Conservation (phyloP, 2,113 vertebrate species). For the Nibea albiflora region DNA sequence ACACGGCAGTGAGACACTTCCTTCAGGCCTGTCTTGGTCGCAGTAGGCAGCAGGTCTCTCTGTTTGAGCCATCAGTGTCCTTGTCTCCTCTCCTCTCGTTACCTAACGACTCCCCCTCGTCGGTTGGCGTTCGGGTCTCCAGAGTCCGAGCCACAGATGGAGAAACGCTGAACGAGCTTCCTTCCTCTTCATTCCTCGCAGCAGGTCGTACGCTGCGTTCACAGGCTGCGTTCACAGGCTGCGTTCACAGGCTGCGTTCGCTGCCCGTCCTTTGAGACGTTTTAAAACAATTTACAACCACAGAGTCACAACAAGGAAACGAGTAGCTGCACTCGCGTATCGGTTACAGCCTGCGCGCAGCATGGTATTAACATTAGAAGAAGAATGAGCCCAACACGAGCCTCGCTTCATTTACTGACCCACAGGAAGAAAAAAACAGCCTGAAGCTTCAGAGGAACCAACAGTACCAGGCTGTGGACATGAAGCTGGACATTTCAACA, state of each 20-base stretch:
- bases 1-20: no score
- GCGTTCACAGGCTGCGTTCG: slow-evolving; percentile 24
- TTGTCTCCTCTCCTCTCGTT: not conserved
- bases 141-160: slow-evolving; percentile 49
- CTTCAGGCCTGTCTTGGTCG: not conserved
- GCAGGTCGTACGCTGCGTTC: slow-evolving; percentile 19
- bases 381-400: not conserved
- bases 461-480: no score
- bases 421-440: not conserved
- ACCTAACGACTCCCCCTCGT: slow-evolving; percentile 15
- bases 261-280: slow-evolving; percentile 45
- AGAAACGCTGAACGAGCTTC: slow-evolving; percentile 60
- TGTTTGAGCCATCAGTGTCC: slow-evolving; percentile 36
- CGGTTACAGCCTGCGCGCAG: slow-evolving; percentile 60
- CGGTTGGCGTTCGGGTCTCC: slow-evolving; percentile 14
- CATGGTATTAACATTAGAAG: slow-evolving; percentile 67
- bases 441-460: no score
- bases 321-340: slow-evolving; percentile 54
- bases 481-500: no score
- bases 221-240: no score
- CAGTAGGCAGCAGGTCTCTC: not conserved
- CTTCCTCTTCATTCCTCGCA: slow-evolving; percentile 37
- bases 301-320: slow-evolving; percentile 75
- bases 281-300: slow-evolving; percentile 77
- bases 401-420: slow-evolving; percentile 7